Conservation (phyloP, 2,797 vertebrate species). For the Sphaeramia orbicularis region DNA sequence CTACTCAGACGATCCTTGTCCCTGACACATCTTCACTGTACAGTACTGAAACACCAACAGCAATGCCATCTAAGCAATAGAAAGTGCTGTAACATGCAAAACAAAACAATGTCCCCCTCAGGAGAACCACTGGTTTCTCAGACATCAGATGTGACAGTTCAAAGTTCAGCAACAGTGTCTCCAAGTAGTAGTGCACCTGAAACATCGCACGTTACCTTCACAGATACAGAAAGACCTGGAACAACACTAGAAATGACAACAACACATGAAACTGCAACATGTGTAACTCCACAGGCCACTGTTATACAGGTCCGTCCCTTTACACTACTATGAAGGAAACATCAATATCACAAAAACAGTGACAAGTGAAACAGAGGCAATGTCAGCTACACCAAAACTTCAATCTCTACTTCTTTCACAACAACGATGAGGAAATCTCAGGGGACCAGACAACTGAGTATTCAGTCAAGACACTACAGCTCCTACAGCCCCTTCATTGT, state of each 20-base stretch:
- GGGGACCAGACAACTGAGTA: neutral
- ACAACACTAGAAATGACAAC: too few species aligned
- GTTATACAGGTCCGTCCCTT: too few species aligned
- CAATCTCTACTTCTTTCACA: too few species aligned
- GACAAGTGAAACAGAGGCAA: too few species aligned
- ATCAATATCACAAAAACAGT: too few species aligned
- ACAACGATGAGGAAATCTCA: slow-evolving; percentile 8
- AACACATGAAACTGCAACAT: too few species aligned
- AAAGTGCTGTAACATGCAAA: neutral
- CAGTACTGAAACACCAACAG: neutral
- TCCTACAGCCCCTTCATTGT: slow-evolving; percentile 11
- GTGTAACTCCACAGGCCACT: too few species aligned
- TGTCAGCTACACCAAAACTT: too few species aligned
- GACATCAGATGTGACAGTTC: neutral
- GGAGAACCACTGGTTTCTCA: neutral
- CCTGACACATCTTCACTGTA: neutral
- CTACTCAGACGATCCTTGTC: neutral
- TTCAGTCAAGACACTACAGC: neutral
- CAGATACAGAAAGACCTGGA: too few species aligned
- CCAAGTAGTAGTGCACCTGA: too few species aligned
- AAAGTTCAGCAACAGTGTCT: slow-evolving; percentile 3
- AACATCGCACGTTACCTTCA: too few species aligned
- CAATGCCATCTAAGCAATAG: neutral
- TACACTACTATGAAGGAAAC: too few species aligned
- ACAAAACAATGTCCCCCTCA: neutral